Evolutionary conservation across 2,888 invertebrate genomes (phyloP).

Genomic region (Drosophila glabriapex): DNA sequence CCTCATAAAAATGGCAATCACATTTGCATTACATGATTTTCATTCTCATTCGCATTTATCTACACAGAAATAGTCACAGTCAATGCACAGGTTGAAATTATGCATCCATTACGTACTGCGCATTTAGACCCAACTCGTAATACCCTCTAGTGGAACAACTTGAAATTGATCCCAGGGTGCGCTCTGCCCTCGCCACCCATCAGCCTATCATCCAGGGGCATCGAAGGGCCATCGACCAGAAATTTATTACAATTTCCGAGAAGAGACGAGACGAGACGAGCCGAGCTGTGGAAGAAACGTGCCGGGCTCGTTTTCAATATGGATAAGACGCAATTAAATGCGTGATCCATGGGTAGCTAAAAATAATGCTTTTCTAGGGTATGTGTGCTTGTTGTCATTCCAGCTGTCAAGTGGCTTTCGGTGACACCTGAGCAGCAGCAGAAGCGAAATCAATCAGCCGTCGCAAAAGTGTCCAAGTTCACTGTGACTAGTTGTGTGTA

Average conservation of each 20-base stretch:
- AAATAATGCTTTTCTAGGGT: conserved; percentile 13
- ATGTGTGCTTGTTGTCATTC: conserved; percentile 2
- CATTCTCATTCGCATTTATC: conserved; percentile 25
- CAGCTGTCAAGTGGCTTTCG: conserved; percentile 23
- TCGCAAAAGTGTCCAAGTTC: neutral
- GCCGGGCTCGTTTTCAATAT: conserved; percentile 10
- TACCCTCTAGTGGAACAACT: conserved; percentile 25
- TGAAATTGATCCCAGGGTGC: conserved; percentile 44
- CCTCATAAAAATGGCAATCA: conserved; percentile 68
- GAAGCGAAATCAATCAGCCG: conserved; percentile 21
- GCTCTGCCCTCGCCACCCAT: conserved; percentile 41
- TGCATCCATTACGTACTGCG: conserved; percentile 58
- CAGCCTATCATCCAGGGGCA: neutral
- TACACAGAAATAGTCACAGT: conserved; percentile 27
- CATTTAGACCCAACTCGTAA: conserved; percentile 53
- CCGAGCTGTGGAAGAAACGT: conserved; percentile 7
- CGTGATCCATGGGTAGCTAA: conserved; percentile 1
- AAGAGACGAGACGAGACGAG: neutral
- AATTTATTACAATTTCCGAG: conserved; percentile 21
- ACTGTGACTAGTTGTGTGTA: neutral
- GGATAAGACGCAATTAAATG: conserved; percentile 44
- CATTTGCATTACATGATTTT: conserved; percentile 72
- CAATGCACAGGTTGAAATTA: conserved; percentile 49
- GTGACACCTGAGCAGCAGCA: conserved; percentile 13
- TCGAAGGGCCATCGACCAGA: conserved; percentile 42